A percentile compares a stretch with the other conserved stretches of the same genome.
phyloP scores from a whole-genome alignment of 2,113 vertebrate species.

The Hydrolagus affinis region DNA sequence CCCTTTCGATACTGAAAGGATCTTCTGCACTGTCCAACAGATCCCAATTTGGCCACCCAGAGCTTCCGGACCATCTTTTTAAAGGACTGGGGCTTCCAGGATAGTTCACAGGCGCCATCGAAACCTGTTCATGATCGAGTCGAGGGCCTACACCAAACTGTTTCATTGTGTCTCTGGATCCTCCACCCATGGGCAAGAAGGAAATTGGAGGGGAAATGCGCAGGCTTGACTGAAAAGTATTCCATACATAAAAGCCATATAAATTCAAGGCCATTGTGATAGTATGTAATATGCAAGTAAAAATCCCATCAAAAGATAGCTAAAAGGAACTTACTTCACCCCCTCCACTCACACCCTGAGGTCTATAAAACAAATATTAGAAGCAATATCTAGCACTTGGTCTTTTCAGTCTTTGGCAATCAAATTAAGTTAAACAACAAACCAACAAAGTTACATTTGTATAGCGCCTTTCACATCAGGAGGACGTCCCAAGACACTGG shows the following conservation, averaged over 20 bases:
- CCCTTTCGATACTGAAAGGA: conserved; percentile 88
- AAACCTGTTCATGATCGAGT: conserved; percentile 74
- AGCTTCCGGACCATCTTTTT: conserved; percentile 81
- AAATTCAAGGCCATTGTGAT: too few relatives aligned
- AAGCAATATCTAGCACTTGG: too few relatives aligned
- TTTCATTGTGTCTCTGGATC: conserved; percentile 77
- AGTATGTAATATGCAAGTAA: too few relatives aligned
- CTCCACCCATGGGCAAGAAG: conserved; percentile 67
- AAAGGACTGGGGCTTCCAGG: conserved; percentile 61
- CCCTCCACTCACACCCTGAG: too few relatives aligned
- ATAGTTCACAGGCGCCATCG: conserved; percentile 63
- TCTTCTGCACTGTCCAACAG: conserved; percentile 78
- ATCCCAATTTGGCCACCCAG: conserved; percentile 80
- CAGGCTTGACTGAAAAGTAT: conserved; percentile 70
- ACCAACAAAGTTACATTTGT: too few relatives aligned
- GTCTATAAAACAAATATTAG: too few relatives aligned
- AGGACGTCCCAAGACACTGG: too few relatives aligned
- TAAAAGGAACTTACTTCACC: too few relatives aligned
- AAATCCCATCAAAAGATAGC: too few relatives aligned
- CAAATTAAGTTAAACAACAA: too few relatives aligned
- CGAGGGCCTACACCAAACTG: conserved; percentile 63
- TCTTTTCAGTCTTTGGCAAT: too few relatives aligned
- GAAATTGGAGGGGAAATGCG: conserved; percentile 89
- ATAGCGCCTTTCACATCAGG: too few relatives aligned
- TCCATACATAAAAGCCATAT: background rate